These are phyloP conservation scores for Siniperca chuatsi DNA, from an alignment of 2,113 vertebrate species.

Conservation along the genomic window DNA sequence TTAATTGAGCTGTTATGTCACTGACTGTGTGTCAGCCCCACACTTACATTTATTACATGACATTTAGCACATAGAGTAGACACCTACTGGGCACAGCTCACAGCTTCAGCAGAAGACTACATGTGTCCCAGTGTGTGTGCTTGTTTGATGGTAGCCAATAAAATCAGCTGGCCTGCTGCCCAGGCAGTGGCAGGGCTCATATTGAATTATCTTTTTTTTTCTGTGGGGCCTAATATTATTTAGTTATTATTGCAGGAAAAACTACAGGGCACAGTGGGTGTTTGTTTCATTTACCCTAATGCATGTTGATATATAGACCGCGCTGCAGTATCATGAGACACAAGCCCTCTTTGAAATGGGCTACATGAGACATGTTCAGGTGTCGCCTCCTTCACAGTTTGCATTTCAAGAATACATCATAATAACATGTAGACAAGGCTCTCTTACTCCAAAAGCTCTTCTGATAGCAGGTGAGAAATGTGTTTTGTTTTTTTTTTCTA, in stretches of 20 bases:
- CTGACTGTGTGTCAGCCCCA: slow-evolving; percentile 8
- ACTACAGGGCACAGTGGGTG: background rate
- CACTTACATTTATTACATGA: slow-evolving; percentile 23
- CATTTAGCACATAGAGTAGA: slow-evolving; percentile 5
- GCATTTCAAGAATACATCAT: background rate
- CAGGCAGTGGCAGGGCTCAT: slow-evolving; percentile 7
- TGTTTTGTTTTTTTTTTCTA: background rate
- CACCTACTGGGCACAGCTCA: slow-evolving; percentile 14
- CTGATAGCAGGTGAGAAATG: background rate
- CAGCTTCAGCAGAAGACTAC: background rate
- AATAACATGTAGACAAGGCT: background rate
- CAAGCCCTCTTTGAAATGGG: background rate
- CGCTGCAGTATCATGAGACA: background rate
- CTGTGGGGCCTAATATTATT: slow-evolving; percentile 3
- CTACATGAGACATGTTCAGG: background rate
- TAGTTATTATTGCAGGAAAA: slow-evolving; percentile 18
- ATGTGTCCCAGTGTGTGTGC: slow-evolving; percentile 29
- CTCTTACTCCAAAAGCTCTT: background rate
- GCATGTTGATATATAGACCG: slow-evolving; percentile 1
- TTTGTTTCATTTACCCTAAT: slow-evolving; percentile 6
- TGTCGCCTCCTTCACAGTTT: background rate
- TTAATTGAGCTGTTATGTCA: slow-evolving; percentile 24
- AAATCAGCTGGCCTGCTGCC: slow-evolving; percentile 15
- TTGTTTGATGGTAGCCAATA: slow-evolving; percentile 40
- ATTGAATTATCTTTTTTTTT: slow-evolving; percentile 22